Evolutionary conservation across 2,113 vertebrate genomes (phyloP).

Genomic region (Oncorhynchus masou): DNA sequence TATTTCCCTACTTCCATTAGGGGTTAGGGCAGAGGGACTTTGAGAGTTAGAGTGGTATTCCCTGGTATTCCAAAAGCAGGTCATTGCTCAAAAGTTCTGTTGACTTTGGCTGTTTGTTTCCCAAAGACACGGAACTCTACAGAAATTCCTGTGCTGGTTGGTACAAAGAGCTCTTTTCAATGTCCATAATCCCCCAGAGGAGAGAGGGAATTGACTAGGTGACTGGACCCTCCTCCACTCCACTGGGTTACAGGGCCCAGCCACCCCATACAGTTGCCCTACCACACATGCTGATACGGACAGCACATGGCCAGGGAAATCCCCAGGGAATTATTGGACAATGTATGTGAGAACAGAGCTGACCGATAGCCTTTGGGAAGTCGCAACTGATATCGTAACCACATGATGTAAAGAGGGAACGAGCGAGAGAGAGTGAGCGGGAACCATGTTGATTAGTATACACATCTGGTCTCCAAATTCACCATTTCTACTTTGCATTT

Average conservation of each 20-base stretch:
- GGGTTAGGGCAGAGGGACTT: constrained; percentile 1
- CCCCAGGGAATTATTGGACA: too few species aligned
- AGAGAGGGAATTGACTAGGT: constrained; percentile 44
- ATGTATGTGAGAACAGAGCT: too few species aligned
- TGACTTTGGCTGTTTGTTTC: constrained; percentile 68
- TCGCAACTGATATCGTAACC: too few species aligned
- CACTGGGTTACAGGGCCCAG: constrained; percentile 21
- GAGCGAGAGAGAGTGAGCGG: too few species aligned
- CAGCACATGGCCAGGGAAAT: not conserved
- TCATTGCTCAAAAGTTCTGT: constrained; percentile 60
- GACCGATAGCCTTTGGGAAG: too few species aligned
- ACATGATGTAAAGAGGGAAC: too few species aligned
- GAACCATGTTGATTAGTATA: too few species aligned
- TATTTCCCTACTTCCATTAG: not conserved
- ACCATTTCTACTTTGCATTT: too few species aligned
- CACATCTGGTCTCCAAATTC: too few species aligned
- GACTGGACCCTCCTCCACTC: constrained; percentile 23
- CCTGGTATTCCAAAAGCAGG: constrained; percentile 33
- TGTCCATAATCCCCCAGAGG: constrained; percentile 56
- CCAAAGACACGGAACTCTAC: constrained; percentile 50
- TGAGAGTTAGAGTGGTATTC: not conserved
- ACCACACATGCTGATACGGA: constrained; percentile 2
- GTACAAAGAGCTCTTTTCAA: constrained; percentile 70
- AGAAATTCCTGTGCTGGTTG: constrained; percentile 13
- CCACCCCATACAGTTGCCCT: not conserved